Percentiles rank a stretch among this genome's conserved stretches.
Conservation (phyloP, 2,888 invertebrate species). For the Agrypnus murinus region DNA sequence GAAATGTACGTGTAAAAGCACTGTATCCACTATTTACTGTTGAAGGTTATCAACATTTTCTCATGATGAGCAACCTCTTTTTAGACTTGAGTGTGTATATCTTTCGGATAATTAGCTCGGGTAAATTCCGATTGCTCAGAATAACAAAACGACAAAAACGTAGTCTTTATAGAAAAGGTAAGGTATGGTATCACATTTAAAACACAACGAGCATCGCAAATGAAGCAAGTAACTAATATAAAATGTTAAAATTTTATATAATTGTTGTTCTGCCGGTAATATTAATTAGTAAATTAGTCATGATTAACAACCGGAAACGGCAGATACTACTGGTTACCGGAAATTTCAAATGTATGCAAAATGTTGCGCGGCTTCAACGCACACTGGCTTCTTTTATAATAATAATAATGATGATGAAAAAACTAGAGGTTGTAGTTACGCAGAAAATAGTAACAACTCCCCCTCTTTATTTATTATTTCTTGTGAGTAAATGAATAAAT, state of each 20-base stretch:
- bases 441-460: conserved; percentile 20
- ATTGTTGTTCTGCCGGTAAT: conserved; percentile 23
- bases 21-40: conserved; percentile 9
- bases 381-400: conserved; percentile 21
- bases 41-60: conserved; percentile 53
- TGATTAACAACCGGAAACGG: conserved; percentile 42
- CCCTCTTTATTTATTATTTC: too few relatives aligned
- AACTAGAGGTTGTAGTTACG: neutral
- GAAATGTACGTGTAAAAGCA: conserved; percentile 17
- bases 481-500: conserved; percentile 4
- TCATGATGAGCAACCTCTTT: conserved; percentile 45
- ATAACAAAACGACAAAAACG: too few relatives aligned
- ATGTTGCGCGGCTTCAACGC: conserved; percentile 22
- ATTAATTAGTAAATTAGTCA: conserved; percentile 45
- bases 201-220: too few relatives aligned
- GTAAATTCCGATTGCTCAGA: conserved; percentile 11
- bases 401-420: too few relatives aligned
- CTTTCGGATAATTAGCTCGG: conserved; percentile 26
- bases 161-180: neutral
- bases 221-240: conserved; percentile 34
- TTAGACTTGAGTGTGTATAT: conserved; percentile 6
- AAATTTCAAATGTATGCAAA: conserved; percentile 42
- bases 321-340: conserved; percentile 36
- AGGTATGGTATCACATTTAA: too few relatives aligned
- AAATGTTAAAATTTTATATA: conserved; percentile 20